Evolutionary conservation across 2,888 invertebrate genomes (phyloP).

Genomic region (Megaustenia siamemsis): DNA sequence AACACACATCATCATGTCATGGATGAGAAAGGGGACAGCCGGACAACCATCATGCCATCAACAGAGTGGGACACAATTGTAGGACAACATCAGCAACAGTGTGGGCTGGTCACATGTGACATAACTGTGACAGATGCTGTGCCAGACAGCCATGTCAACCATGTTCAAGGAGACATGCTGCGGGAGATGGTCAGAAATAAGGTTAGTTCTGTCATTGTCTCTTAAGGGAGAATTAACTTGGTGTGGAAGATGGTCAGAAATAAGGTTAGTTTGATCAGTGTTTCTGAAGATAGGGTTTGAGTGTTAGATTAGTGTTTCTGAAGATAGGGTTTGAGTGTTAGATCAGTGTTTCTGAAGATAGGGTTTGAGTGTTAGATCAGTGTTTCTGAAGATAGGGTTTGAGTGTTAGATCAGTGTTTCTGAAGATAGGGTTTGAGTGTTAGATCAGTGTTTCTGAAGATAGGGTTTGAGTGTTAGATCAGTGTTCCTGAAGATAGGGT

Average conservation of each 20-base stretch:
- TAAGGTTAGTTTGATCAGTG: constrained; percentile 83
- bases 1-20: background rate
- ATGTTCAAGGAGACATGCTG: constrained; percentile 88
- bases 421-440: no score
- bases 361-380: no score
- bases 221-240: constrained; percentile 86
- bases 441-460: no score
- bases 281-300: no score
- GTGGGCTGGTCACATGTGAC: constrained; percentile 66
- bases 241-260: constrained; percentile 95
- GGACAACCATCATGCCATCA: background rate
- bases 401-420: no score
- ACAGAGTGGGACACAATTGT: constrained; percentile 50
- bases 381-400: no score
- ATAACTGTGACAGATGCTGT: constrained; percentile 70
- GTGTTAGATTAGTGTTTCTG: no score
- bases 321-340: no score
- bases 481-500: no score
- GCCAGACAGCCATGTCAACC: constrained; percentile 55
- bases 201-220: constrained; percentile 57
- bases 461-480: no score
- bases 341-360: no score
- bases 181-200: constrained; percentile 96
- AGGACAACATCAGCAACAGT: background rate
- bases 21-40: constrained; percentile 6